phyloP scores from a whole-genome alignment of 2,113 vertebrate genomes.

The Pristiophorus japonicus region DNA sequence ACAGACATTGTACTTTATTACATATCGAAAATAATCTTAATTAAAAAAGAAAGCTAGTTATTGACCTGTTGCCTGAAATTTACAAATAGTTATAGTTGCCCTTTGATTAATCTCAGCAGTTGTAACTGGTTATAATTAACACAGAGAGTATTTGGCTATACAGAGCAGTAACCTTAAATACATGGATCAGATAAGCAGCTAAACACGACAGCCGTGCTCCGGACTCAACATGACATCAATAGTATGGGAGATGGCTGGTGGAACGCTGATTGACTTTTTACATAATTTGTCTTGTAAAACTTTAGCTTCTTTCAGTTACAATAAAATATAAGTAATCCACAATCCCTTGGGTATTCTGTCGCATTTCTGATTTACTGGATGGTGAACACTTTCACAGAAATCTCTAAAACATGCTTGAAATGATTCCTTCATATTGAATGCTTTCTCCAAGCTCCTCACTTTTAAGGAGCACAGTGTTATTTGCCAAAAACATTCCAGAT shows the following conservation, averaged over 20 bases:
- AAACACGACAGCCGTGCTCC: not conserved
- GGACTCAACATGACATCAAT: not conserved
- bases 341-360: not conserved
- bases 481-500: not conserved
- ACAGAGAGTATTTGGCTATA: not conserved
- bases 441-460: not conserved
- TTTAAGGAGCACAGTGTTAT: not conserved
- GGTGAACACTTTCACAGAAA: not conserved
- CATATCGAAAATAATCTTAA: not conserved
- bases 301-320: not conserved
- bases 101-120: not conserved
- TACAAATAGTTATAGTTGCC: not conserved
- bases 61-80: not conserved
- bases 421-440: not conserved
- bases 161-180: not conserved
- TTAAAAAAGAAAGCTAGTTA: not conserved
- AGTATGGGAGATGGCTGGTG: not conserved
- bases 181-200: not conserved
- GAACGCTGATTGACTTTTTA: not conserved
- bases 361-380: not conserved
- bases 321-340: not conserved
- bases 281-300: not conserved
- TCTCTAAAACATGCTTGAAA: not conserved
- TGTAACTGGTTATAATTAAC: not conserved
- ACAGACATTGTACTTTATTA: not conserved